Evolutionary conservation across 2,888 invertebrate genomes (phyloP).

Genomic region (Hirtodrosophila confusa): DNA sequence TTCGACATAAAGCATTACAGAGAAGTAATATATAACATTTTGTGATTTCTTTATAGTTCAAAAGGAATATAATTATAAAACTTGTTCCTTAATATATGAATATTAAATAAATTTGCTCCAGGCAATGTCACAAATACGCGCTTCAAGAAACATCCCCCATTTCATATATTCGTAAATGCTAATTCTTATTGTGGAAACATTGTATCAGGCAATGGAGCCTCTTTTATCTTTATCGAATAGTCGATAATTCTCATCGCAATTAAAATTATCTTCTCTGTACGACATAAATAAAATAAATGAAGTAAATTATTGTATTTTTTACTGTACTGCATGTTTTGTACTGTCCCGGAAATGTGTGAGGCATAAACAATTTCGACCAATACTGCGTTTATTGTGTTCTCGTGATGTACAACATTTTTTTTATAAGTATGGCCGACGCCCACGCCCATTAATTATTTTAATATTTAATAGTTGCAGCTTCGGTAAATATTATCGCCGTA

Average conservation of each 20-base stretch:
- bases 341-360: constrained; percentile 16
- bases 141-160: no score
- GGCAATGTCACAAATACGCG: background rate
- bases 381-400: constrained; percentile 32
- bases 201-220: background rate
- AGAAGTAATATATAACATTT: no score
- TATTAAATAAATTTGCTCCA: constrained; percentile 2
- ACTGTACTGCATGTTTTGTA: constrained; percentile 15
- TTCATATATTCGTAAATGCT: no score
- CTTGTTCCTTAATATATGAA: background rate
- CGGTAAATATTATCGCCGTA: constrained; percentile 49
- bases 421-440: constrained; percentile 72
- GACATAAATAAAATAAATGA: constrained; percentile 68
- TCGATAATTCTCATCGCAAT: constrained; percentile 57
- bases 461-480: constrained; percentile 48
- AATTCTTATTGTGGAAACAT: background rate
- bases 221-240: constrained; percentile 31
- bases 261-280: constrained; percentile 52
- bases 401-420: constrained; percentile 41
- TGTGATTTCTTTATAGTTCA: no score
- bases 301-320: constrained; percentile 33
- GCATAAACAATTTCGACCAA: constrained; percentile 18
- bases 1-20: no score
- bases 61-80: no score
- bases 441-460: constrained; percentile 65